phyloP scores from a whole-genome alignment of 2,113 vertebrate species.

The Menidia beryllina region DNA sequence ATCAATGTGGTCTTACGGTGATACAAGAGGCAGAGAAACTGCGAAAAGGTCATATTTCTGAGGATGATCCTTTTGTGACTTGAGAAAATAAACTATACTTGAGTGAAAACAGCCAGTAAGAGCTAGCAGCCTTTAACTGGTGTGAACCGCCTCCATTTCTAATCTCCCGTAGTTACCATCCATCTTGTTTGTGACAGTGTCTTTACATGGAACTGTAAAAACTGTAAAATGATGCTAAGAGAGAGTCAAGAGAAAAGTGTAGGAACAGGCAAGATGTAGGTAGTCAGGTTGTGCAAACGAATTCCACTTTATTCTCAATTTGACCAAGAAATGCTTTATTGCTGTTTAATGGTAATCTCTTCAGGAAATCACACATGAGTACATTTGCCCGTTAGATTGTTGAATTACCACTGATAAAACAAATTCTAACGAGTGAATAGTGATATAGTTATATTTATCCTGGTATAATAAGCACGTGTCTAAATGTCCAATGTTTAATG shows the following conservation, averaged over 20 bases:
- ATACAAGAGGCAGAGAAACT: not conserved
- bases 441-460: not conserved
- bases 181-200: not conserved
- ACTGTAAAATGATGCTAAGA: too few species aligned
- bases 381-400: not conserved
- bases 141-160: not conserved
- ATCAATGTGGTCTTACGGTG: not conserved
- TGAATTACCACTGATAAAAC: not conserved
- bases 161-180: too few species aligned
- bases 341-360: not conserved
- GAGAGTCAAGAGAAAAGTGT: not conserved
- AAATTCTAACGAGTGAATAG: not conserved
- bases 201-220: not conserved
- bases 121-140: not conserved
- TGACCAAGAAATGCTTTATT: not conserved
- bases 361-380: not conserved
- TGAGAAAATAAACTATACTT: not conserved
- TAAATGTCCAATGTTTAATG: not conserved
- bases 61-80: not conserved
- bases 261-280: too few species aligned
- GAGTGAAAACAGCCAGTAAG: not conserved
- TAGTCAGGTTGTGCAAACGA: too few species aligned
- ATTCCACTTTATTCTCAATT: not conserved
- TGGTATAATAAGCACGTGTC: not conserved
- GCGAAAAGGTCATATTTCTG: not conserved